Base-by-base conservation (phyloP, 2,797 vertebrate species). In the Rhinella marina region DNA sequence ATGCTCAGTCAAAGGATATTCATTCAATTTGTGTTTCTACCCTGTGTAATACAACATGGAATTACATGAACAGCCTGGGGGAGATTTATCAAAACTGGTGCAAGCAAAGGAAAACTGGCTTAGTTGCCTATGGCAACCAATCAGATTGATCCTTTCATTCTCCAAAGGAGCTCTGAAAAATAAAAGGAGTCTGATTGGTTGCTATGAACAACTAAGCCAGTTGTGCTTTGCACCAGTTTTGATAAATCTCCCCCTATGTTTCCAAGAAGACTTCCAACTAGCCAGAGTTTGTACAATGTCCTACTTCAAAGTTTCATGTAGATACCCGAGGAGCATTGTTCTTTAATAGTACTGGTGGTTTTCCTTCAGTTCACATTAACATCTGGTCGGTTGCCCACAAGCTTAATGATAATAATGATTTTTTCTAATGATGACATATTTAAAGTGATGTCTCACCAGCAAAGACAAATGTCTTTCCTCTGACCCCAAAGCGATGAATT, bases 261-360 rank as follows among this genome's bases (percentile, higher is more conserved):
- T 73, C 7, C 11, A 73, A 48, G 32, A 48, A 73, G 72, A 23
- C 11, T 3, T 2, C 19, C 2, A 68, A n/a, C 61, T 6, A 32
- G 27, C 21, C 13, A 29, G 16, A 70, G 14, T 70, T 17, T 16
- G 6, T 16, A 16, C 27, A 70, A 17, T 29, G 68, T 27, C 27
- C 29, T 32, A 78, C 73, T 25, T 27, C 76, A 78, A 27, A 17
- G 50, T 27, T 79, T n/a, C 13, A 41, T 73, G 17, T 73, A 48
- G 23, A 54, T n/a, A 5, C 25, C n/a, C 19, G 23, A 17, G 12
- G 52, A 3, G 56, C n/a, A 27, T 23, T 17, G 12, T 27, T 78
- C 52, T n/a, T 76, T 50, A 76, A 76, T 76, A 3, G 52, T 48
- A 48, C 48, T 77, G 75, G 75, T 52, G 23, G 48, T 77, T 78